These are phyloP conservation scores for Seriola rivoliana DNA, from an alignment of 2,113 vertebrate genomes.

Conservation along the genomic window DNA sequence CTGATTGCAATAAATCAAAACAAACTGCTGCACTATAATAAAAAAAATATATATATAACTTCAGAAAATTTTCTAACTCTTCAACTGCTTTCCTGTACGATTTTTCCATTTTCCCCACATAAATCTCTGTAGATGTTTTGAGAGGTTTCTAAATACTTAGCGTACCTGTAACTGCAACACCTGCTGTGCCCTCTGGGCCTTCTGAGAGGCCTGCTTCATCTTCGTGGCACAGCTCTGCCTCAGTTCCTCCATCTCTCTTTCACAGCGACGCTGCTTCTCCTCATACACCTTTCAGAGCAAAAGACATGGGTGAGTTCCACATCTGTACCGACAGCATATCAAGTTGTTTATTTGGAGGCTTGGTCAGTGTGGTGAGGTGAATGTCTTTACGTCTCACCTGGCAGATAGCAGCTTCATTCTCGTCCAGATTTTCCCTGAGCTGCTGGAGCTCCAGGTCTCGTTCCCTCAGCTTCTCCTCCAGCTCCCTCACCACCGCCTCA, in stretches of 20 bases:
- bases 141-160: background rate
- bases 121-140: background rate
- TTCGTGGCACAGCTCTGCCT: constrained; percentile 88
- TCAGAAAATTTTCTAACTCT: too few relatives aligned
- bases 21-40: too few relatives aligned
- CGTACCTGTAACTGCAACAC: constrained; percentile 92
- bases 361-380: background rate
- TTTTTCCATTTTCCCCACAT: background rate
- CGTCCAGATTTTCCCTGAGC: constrained; percentile 94
- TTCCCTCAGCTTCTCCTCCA: constrained; percentile 95
- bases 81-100: background rate
- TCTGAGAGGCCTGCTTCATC: constrained; percentile 90
- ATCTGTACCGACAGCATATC: background rate
- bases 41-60: too few relatives aligned
- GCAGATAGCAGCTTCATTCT: constrained; percentile 93
- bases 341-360: background rate
- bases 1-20: background rate
- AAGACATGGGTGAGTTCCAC: background rate
- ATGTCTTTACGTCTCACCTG: constrained; percentile 85
- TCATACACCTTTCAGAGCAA: constrained; percentile 87
- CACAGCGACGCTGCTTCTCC: constrained; percentile 92
- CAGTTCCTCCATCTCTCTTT: constrained; percentile 91
- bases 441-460: constrained; percentile 93
- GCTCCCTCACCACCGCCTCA: constrained; percentile 91
- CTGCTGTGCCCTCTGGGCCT: constrained; percentile 91